Percentiles rank a stretch among this genome's conserved stretches.
phyloP scores from a whole-genome alignment of 2,797 vertebrate genomes.

The Ptychobarbus kaznakovi region DNA sequence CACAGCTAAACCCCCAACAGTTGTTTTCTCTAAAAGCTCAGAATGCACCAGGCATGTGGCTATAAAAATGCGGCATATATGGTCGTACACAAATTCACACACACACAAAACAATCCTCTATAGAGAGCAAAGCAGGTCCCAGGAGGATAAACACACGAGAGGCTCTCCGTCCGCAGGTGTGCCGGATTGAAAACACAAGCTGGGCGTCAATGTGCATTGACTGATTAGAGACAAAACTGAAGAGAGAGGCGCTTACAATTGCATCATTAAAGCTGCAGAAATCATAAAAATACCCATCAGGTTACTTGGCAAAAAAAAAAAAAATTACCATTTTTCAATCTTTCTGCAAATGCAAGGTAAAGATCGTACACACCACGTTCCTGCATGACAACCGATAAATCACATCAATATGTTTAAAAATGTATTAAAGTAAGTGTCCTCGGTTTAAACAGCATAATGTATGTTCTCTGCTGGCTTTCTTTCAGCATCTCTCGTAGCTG shows the following conservation, averaged over 20 bases:
- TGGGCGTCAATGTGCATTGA: conserved; percentile 13
- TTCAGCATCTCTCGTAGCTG: background rate
- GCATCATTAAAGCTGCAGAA: background rate
- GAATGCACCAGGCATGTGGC: background rate
- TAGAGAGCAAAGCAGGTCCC: conserved; percentile 3
- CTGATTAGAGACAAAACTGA: conserved; percentile 24
- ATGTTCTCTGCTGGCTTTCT: background rate
- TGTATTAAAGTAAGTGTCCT: background rate
- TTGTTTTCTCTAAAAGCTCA: background rate
- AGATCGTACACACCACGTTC: background rate
- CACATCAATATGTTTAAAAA: background rate
- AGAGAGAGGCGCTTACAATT: background rate
- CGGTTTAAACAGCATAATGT: background rate
- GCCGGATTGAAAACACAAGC: conserved; percentile 13
- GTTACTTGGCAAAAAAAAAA: background rate
- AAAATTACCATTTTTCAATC: background rate
- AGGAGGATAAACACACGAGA: conserved; percentile 6
- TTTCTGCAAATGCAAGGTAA: background rate
- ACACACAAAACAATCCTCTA: background rate
- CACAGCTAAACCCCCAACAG: too few species aligned
- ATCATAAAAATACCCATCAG: background rate
- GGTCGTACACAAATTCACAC: background rate
- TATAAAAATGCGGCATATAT: background rate
- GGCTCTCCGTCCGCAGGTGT: background rate
- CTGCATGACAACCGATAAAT: conserved; percentile 8